Evolutionary conservation across 1,140 invertebrate genomes (phyloP).

Genomic region (Drosophila insularis): DNA sequence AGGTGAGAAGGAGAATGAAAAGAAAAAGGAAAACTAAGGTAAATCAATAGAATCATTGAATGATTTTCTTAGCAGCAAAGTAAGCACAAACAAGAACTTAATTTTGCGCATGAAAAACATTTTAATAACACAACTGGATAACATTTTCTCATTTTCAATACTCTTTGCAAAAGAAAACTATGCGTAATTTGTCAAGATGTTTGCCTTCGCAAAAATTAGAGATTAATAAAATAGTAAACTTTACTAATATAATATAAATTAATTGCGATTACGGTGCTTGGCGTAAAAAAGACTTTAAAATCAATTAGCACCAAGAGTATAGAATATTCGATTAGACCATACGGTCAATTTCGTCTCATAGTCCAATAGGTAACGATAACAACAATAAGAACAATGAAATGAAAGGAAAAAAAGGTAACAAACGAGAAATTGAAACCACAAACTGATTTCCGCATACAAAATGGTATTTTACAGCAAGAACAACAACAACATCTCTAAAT

Average conservation of each 20-base stretch:
- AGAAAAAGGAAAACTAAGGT: background rate
- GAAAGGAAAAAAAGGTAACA: background rate
- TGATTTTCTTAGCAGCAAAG: slow-evolving; percentile 11
- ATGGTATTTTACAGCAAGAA: background rate
- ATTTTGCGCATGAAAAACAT: slow-evolving; percentile 59
- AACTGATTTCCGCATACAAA: slow-evolving; percentile 11
- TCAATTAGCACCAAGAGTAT: background rate
- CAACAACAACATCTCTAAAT: background rate
- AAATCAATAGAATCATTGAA: slow-evolving; percentile 8
- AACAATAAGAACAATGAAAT: slow-evolving; percentile 10
- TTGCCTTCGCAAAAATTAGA: background rate
- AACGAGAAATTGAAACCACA: slow-evolving; percentile 11
- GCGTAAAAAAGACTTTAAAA: too few relatives aligned
- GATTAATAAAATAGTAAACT: too few relatives aligned
- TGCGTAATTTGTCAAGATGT: background rate
- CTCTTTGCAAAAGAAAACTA: slow-evolving; percentile 15
- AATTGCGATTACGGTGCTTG: too few relatives aligned
- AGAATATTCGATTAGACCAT: background rate
- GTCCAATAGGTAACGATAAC: background rate
- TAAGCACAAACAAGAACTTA: slow-evolving; percentile 35
- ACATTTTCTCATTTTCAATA: slow-evolving; percentile 48
- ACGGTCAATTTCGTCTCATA: background rate
- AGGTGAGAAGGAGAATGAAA: background rate
- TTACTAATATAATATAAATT: too few relatives aligned
- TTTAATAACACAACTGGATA: slow-evolving; percentile 54